These are phyloP conservation scores for Drosophila nebulosa DNA, from an alignment of 1,140 invertebrate species.

Conservation along the genomic window DNA sequence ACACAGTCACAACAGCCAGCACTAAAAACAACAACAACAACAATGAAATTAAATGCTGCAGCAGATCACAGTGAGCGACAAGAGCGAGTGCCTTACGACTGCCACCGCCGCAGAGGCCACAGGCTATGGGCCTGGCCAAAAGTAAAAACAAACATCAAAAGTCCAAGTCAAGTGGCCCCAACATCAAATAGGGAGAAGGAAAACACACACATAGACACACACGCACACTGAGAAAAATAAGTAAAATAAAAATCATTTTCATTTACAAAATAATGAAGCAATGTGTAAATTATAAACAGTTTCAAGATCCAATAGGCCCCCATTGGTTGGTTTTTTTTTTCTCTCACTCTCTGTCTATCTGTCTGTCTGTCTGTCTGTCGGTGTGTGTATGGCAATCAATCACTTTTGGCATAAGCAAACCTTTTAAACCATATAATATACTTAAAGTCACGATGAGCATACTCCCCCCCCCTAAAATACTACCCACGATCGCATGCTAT, in stretches of 20 bases:
- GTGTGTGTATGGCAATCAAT: conserved; percentile 61
- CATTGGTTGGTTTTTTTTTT: not conserved
- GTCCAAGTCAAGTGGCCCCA: conserved; percentile 67
- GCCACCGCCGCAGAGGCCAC: conserved; percentile 15
- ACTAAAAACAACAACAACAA: conserved; percentile 43
- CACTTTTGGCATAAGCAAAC: conserved; percentile 53
- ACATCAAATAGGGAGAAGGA: conserved; percentile 25
- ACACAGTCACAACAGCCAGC: conserved; percentile 17
- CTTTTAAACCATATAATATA: conserved; percentile 69
- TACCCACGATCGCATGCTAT: conserved; percentile 54
- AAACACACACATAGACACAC: not conserved
- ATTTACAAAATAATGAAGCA: conserved; percentile 60
- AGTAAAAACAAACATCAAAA: conserved; percentile 72
- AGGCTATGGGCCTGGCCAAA: conserved; percentile 38
- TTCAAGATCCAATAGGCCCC: not conserved
- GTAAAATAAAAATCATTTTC: conserved; percentile 33
- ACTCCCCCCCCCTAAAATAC: not conserved
- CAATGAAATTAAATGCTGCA: conserved; percentile 75
- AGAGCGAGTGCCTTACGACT: conserved; percentile 53
- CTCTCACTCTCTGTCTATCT: not conserved
- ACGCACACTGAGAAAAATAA: not conserved
- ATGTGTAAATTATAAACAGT: conserved; percentile 66
- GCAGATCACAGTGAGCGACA: conserved; percentile 73
- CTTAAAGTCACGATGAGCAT: conserved; percentile 7
- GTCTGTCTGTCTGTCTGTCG: not conserved